Evolutionary conservation across 1,140 invertebrate species (phyloP).

Genomic region (Pemphigus obesinymphae): DNA sequence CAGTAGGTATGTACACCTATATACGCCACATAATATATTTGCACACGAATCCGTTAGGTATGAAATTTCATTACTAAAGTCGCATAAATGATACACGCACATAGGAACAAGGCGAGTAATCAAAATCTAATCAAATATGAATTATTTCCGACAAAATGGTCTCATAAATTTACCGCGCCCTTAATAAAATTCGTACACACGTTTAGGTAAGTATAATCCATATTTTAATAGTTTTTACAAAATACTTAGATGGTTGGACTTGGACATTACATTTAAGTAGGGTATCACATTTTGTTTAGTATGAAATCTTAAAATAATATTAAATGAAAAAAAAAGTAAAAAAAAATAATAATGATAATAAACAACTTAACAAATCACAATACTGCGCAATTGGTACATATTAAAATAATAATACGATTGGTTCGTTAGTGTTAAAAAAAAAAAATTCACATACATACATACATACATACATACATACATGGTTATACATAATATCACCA

Average conservation of each 20-base stretch:
- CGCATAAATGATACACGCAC: too few relatives aligned
- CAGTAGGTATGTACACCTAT: background rate
- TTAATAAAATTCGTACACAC: background rate
- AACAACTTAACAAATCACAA: conserved; percentile 39
- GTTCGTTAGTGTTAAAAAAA: background rate
- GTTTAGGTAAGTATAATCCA: background rate
- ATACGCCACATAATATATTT: background rate
- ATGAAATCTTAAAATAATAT: conserved; percentile 35
- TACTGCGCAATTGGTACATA: conserved; percentile 9
- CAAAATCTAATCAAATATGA: background rate
- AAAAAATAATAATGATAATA: conserved; percentile 5
- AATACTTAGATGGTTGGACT: conserved; percentile 32
- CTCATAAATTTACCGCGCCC: background rate
- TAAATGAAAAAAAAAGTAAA: background rate
- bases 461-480: too few relatives aligned
- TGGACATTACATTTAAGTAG: conserved; percentile 36
- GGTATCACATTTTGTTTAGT: conserved; percentile 42
- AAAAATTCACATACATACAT: too few relatives aligned
- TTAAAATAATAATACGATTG: conserved; percentile 8
- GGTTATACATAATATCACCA: too few relatives aligned
- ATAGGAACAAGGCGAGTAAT: background rate
- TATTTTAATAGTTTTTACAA: background rate
- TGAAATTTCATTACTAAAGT: too few relatives aligned
- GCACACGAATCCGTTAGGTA: too few relatives aligned
- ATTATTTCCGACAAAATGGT: background rate